phyloP scores from a whole-genome alignment of 2,113 vertebrate species.

The Halichoeres trimaculatus region DNA sequence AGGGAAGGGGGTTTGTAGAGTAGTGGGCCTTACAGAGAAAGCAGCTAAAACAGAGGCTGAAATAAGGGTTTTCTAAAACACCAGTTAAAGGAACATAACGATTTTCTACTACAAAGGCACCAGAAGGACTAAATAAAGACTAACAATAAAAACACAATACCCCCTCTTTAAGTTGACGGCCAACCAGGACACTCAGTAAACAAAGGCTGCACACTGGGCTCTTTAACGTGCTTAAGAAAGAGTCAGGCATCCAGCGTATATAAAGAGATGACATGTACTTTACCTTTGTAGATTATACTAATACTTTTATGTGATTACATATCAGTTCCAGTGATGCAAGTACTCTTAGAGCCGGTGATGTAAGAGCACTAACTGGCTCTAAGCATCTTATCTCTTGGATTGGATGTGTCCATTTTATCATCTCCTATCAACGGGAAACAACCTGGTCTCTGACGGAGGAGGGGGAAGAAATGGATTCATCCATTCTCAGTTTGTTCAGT shows the following conservation, averaged over 20 bases:
- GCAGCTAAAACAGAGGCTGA: no score
- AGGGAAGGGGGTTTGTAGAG: no score
- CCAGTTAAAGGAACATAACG: no score
- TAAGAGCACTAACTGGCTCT: constrained; percentile 42
- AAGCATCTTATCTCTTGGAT: constrained; percentile 61
- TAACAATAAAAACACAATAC: no score
- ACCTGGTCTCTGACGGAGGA: background rate
- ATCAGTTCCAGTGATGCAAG: constrained; percentile 21
- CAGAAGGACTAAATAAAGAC: no score
- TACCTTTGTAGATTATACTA: constrained; percentile 27
- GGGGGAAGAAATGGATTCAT: constrained; percentile 12
- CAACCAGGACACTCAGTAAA: no score
- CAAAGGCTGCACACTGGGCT: no score
- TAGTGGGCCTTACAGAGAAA: no score
- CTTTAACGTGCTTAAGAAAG: background rate
- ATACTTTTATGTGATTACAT: constrained; percentile 46
- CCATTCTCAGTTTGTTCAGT: background rate
- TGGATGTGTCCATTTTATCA: constrained; percentile 34
- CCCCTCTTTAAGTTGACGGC: no score
- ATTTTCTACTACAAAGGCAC: no score
- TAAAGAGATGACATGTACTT: constrained; percentile 3
- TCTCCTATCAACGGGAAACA: constrained; percentile 10
- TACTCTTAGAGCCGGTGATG: constrained; percentile 37
- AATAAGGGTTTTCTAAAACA: no score
- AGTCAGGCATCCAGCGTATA: background rate